Conservation (phyloP, 2,797 vertebrate species). For the Falco concolor region DNA sequence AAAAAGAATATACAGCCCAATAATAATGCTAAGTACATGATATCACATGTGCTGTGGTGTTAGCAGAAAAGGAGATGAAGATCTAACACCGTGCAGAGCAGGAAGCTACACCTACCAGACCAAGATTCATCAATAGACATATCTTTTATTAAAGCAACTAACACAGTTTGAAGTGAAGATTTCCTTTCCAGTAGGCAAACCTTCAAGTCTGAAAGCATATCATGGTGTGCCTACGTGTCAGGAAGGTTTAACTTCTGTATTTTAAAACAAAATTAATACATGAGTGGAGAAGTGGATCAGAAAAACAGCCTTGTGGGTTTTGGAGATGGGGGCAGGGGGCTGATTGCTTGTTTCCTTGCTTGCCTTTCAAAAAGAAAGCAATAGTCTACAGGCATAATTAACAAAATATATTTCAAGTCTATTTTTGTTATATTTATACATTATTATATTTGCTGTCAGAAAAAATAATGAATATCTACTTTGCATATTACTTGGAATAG, state of each 20-base stretch:
- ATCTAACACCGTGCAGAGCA: fast-evolving
- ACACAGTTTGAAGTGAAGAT: not conserved
- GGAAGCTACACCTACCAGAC: not conserved
- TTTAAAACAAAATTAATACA: not conserved
- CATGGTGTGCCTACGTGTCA: not conserved
- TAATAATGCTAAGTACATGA: not conserved
- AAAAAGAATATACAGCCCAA: not conserved
- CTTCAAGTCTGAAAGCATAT: not conserved
- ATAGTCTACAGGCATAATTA: not conserved
- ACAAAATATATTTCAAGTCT: not conserved
- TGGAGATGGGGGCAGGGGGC: not conserved
- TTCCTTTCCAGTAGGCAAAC: not conserved
- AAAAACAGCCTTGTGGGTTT: not conserved
- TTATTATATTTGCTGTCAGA: not conserved
- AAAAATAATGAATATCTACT: conserved; percentile 4
- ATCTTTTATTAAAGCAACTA: not conserved
- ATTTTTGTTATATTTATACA: not conserved
- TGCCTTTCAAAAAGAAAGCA: not conserved
- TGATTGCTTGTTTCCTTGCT: not conserved
- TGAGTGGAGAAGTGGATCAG: not conserved
- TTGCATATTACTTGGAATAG: conserved; percentile 1
- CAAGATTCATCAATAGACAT: not conserved
- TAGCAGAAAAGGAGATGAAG: not conserved
- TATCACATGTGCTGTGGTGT: not conserved
- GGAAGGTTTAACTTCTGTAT: not conserved